Evolutionary conservation across 2,888 invertebrate genomes (phyloP), one percentile per base, ranked within the genome.

Genomic region (Acleris literana): DNA sequence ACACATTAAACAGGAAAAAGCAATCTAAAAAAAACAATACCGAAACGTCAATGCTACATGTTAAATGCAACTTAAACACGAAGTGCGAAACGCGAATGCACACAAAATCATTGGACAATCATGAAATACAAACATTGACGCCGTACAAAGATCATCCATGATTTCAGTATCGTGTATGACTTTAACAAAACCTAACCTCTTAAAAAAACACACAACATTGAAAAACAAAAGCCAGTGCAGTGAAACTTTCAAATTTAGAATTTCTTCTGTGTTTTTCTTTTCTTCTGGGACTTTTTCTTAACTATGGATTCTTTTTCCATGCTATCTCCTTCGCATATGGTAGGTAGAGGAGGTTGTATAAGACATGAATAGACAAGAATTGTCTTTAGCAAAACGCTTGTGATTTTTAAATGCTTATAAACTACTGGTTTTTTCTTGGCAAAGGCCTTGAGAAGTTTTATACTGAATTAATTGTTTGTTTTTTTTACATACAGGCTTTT

Each of bases 311-410:
- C 90, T 89, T 81, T 92, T 92, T 92, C 88, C 92, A 92, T 92
- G 92, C 92, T 92, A 80, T 88, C 92, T 89, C 87, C 92, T 87
- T 88, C 92, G 86, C 92, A 91, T 81, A 88, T 92, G 92, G 92
- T 92, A 92, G 92, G 92, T 89, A 88, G 91, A 92, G 78, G 92
- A 92, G 92, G 92, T 92, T 92, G 92, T 92, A 92, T 92, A 85
- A 69, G 81, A 82, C 87, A 83, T 75, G 82, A 84, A 87, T 87
- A 88, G 86, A 85, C 64, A 70, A 70, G 68, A 56, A 69, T 68
- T 68, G 65, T 64, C 60, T 63, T 73, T 64, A 73, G 71, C 72
- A 70, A 75, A 76, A 75, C 72, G 61, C 61, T 62, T 62, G 29
- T 25, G 57, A 63, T 67, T 66, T 17, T 57, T 69, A 72, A 75